A percentile compares a stretch with the other conserved stretches of the same genome.
phyloP scores from a whole-genome alignment of 2,113 vertebrate genomes.

The Saccopteryx leptura region DNA sequence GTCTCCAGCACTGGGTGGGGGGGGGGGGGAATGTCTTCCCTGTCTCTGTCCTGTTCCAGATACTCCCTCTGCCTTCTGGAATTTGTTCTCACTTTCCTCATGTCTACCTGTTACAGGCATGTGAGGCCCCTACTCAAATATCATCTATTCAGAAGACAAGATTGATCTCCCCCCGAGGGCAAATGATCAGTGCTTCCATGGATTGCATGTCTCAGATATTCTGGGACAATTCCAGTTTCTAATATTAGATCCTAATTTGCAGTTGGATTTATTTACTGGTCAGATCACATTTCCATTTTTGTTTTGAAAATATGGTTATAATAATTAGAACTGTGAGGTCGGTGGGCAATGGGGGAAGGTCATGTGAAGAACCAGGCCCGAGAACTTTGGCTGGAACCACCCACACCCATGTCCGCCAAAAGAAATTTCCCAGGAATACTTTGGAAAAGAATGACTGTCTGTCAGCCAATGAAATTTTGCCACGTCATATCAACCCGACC shows the following conservation, averaged over 20 bases:
- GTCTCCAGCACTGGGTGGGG: too few species aligned
- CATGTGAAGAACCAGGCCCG: too few species aligned
- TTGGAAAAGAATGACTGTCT: too few species aligned
- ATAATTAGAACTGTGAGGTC: too few species aligned
- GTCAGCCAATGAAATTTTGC: too few species aligned
- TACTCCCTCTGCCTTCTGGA: neutral
- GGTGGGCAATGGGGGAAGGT: too few species aligned
- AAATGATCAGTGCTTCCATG: neutral
- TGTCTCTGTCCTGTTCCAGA: neutral
- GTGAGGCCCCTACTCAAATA: neutral
- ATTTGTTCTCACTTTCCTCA: neutral
- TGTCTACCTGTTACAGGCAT: neutral
- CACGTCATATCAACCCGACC: too few species aligned
- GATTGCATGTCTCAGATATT: neutral
- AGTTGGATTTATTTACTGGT: conserved; percentile 14
- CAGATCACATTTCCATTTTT: neutral
- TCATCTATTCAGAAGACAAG: neutral
- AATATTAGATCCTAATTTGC: neutral
- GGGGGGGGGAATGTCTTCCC: neutral
- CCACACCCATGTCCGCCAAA: too few species aligned
- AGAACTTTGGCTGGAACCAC: too few species aligned
- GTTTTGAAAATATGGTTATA: too few species aligned
- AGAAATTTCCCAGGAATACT: too few species aligned
- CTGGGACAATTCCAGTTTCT: neutral
- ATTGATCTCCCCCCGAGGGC: neutral